Base-by-base conservation (phyloP, 2,888 invertebrate species). In the Linnaemya vulpina region DNA sequence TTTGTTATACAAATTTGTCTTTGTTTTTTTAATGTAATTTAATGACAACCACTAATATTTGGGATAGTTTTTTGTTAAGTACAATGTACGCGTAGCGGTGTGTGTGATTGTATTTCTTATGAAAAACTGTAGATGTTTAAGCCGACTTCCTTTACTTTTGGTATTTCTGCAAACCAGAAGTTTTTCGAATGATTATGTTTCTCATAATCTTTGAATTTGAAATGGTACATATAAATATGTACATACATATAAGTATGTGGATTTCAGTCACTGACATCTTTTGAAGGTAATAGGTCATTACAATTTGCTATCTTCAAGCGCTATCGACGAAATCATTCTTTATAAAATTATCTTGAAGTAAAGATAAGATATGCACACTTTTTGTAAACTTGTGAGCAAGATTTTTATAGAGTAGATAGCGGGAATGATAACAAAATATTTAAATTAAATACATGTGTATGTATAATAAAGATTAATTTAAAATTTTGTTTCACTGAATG, bases 211-310 rank as follows among this genome's bases (percentile, higher is more conserved):
- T n/a, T n/a, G n/a, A n/a, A n/a, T 20, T 3, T 20, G 1, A 3
- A 11, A 51, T 11, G 11, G 3, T 20, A 20, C 49, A 53, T 13
- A 13, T n/a, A n/a, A n/a, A n/a, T n/a, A n/a, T n/a, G n/a, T n/a
- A n/a, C n/a, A n/a, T n/a, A n/a, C n/a, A n/a, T n/a, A n/a, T n/a
- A n/a, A n/a, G n/a, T n/a, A n/a, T n/a, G n/a, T n/a, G n/a, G 13
- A 11, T 53, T 30, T 51, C 51, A 78, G 77, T 70, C 70, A 70
- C 20, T 71, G 63, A 63, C 70, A 63, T 63, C 35, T 4, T 22
- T 40, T 20, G 17, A 58, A 35, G 53, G 25, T 55, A n/a, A 15
- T 30, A 67, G 17, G 5, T 15, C 13, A 53, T 53, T 71, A 22
- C 13, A 3, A 35, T 62, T 20, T 43, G 51, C 62, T 40, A 63